A percentile compares a stretch with the other conserved stretches of the same genome.
Evolutionary conservation across 2,888 invertebrate genomes (phyloP).

Genomic region (Cephus runcator): DNA sequence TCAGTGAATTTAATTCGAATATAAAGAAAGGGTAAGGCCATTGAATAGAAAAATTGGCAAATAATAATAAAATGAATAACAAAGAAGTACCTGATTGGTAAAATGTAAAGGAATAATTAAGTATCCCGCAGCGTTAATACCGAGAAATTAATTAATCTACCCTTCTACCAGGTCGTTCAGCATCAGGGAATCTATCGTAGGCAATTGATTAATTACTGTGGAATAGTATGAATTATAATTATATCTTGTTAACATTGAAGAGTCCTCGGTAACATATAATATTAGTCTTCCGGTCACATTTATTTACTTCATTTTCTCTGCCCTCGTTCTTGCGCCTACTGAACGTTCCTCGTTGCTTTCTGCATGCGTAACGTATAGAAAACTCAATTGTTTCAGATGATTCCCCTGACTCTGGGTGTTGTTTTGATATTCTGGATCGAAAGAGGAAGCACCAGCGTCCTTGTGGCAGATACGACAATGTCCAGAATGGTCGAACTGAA

Average conservation of each 20-base stretch:
- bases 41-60: neutral
- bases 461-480: constrained; percentile 73
- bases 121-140: neutral
- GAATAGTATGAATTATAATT: neutral
- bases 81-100: neutral
- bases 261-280: neutral
- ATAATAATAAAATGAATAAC: neutral
- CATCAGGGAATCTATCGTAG: neutral
- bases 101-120: neutral
- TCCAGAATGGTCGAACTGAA: constrained; percentile 74
- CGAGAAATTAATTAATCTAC: neutral
- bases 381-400: neutral
- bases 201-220: neutral
- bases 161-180: neutral
- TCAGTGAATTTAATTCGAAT: neutral
- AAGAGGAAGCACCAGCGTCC: constrained; percentile 61
- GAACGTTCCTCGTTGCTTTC: neutral
- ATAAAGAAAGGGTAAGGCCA: neutral
- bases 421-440: constrained; percentile 2
- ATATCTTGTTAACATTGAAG: neutral
- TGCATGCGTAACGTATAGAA: neutral
- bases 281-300: neutral
- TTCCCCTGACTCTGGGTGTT: neutral
- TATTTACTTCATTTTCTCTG: neutral
- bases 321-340: neutral